Evolutionary conservation across 30 jellyfish, hydroid and myxozoan species (phyloP), one percentile per base, ranked within the genome.

Genomic region (Pseudorhiza aurosa): DNA sequence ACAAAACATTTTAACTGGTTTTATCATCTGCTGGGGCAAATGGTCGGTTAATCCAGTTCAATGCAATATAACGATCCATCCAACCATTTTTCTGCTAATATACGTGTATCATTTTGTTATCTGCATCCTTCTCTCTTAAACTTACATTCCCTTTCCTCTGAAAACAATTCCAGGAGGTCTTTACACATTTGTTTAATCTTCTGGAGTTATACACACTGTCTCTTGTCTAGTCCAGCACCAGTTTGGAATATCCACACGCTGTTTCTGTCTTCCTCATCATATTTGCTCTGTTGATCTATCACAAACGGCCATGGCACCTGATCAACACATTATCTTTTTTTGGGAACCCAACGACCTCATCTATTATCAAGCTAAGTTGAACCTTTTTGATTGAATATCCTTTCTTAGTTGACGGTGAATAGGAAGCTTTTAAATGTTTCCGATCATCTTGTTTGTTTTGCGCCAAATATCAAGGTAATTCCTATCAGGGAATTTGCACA

Each of bases 221-320:
- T 73, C 59, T 73, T 73, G 62, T 73, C 87, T 1, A 53, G 76
- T 4, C 87, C 87, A 73, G 63, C 55, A 18, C 76, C 87, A 0
- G 76, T 77, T 50, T 73, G 77, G 47, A 77, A 73, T 1, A 73
- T 73, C 87, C 87, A 73, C 37, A 73, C 76, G 55, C 77, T 73
- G 25, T 5, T 73, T 59, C 7, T 57, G 58, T 83, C 83, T 50
- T 45, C 44, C 57, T 79, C 82, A 14, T 60, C 91, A 65, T 79
- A 77, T 8, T 75, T 73, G 1, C 33, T 29, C 4, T 55, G 28
- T 58, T 58, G 89, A 63, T 77, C 65, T 24, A 60, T 40, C 44
- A 58, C 71, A 77, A 77, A 77, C 3, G 89, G 81, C 22, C 70
- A 59, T 6, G 81, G 89, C 29, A 58, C 89, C 59, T 77, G 81